Percentiles rank a stretch among this genome's conserved stretches.
Conservation (phyloP, 2,113 vertebrate species). For the Crotalus helleri region DNA sequence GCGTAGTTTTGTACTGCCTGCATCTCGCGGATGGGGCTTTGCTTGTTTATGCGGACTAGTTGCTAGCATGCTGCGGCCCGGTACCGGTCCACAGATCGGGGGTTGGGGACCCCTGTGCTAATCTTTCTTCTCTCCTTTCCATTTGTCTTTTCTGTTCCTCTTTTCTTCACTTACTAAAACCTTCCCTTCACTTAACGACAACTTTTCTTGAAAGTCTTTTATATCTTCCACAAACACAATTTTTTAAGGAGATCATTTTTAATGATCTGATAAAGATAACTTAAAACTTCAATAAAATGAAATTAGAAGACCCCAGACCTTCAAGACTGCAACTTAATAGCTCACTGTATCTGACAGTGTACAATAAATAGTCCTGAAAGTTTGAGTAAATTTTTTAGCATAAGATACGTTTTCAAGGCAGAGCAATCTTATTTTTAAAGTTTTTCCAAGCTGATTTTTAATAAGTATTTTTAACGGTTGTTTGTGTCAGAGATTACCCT, state of each 20-base stretch:
- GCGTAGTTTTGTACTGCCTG: too few species aligned
- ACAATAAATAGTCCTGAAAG: background rate
- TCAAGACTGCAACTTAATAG: background rate
- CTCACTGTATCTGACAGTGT: background rate
- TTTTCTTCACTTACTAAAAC: background rate
- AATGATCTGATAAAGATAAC: background rate
- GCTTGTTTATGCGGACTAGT: too few species aligned
- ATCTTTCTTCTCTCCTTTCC: background rate
- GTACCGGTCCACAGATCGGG: too few species aligned
- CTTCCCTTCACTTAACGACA: background rate
- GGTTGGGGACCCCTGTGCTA: too few species aligned
- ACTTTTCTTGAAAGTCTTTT: background rate
- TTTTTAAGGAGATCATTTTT: background rate
- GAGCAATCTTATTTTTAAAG: background rate
- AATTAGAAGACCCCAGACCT: background rate
- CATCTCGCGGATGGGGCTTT: too few species aligned
- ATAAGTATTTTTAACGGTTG: background rate
- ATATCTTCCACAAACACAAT: background rate
- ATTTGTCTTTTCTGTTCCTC: background rate
- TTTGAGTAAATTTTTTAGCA: background rate
- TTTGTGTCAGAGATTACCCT: background rate
- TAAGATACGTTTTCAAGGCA: too few species aligned
- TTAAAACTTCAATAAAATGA: background rate
- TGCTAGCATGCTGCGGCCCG: too few species aligned
- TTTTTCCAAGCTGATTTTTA: background rate